Conservation (phyloP, 2,888 invertebrate species). For the Macropis europaea region DNA sequence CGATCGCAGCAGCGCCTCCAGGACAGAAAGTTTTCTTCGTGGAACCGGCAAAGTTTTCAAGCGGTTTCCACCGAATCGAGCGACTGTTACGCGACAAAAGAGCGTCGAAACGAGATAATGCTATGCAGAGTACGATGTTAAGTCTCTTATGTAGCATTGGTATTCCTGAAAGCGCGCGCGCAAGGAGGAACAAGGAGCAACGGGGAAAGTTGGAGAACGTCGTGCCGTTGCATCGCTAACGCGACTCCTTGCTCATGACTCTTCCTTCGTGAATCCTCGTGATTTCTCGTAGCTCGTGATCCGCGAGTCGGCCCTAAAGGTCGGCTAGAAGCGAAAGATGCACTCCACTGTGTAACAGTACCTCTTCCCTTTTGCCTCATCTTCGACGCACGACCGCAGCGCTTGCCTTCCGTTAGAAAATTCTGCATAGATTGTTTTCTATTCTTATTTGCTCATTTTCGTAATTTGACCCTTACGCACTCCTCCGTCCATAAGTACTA, state of each 20-base stretch:
- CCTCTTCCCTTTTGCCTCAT: neutral
- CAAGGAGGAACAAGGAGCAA: slow-evolving; percentile 66
- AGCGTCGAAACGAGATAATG: slow-evolving; percentile 18
- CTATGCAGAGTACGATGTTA: slow-evolving; percentile 26
- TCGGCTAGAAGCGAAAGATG: slow-evolving; percentile 51
- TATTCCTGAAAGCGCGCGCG: slow-evolving; percentile 45
- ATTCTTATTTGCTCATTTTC: too few species aligned
- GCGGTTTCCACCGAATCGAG: slow-evolving; percentile 19
- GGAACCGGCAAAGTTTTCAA: neutral
- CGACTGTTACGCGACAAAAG: neutral
- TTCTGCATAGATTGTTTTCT: neutral
- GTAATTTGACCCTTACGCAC: too few species aligned
- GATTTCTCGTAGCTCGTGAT: slow-evolving; percentile 53
- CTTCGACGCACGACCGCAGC: neutral
- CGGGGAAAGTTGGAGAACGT: slow-evolving; percentile 70
- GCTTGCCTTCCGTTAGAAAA: neutral
- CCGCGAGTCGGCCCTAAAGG: slow-evolving; percentile 69
- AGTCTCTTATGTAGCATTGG: slow-evolving; percentile 35
- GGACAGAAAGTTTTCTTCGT: slow-evolving; percentile 22
- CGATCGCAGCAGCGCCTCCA: slow-evolving; percentile 4
- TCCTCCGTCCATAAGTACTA: too few species aligned
- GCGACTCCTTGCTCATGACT: slow-evolving; percentile 53
- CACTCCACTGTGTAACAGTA: slow-evolving; percentile 22
- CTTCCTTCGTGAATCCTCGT: slow-evolving; percentile 24
- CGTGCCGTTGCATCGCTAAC: slow-evolving; percentile 70